Evolutionary conservation across 2,113 vertebrate species (phyloP), one percentile per base, ranked within the genome.

Genomic region (Oxyura jamaicensis): DNA sequence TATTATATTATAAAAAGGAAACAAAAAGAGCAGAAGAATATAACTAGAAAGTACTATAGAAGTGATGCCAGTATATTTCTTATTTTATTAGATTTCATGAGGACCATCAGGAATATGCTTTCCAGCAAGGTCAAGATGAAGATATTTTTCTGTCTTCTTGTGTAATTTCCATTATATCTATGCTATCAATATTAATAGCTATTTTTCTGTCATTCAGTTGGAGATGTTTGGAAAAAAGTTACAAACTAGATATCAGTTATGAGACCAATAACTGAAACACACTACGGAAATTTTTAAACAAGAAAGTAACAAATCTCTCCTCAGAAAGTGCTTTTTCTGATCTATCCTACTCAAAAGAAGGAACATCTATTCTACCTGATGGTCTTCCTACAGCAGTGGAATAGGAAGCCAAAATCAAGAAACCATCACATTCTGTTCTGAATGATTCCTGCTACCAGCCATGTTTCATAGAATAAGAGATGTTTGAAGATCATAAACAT

Each of bases 171-270:
- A 60, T 36, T 16, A 10, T 77, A 74, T 33, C 50, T 74, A 69
- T n/a, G 23, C 39, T 83, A 91, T 35, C 59, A 65, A 73, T 83
- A 83, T 86, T 86, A 77, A 77, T 69, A 89, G 60, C 26, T 93
- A 52, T 59, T 93, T 89, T 92, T 79, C 59, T 94, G 77, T 74
- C 55, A 81, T 74, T 84, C 52, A n/a, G 41, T 53, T 81, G 36
- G 29, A 87, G 52, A 78, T 82, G 36, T 86, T 80, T 35, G 74
- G 29, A 56, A 71, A 90, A 93, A 91, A n/a, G 36, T 77, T 84
- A 83, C 42, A 83, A 83, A 95, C 80, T 58, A 86, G 15, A 77
- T 93, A 80, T 88, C 65, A 86, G 31, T 84, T 91, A 77, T 23
- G 10, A 48, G 29, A 91, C 52, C 4, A 13, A 52, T 13, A 84